Evolutionary conservation across 2,888 invertebrate genomes (phyloP), one percentile per base, ranked within the genome.

Genomic region (Metopia argyrocephala): DNA sequence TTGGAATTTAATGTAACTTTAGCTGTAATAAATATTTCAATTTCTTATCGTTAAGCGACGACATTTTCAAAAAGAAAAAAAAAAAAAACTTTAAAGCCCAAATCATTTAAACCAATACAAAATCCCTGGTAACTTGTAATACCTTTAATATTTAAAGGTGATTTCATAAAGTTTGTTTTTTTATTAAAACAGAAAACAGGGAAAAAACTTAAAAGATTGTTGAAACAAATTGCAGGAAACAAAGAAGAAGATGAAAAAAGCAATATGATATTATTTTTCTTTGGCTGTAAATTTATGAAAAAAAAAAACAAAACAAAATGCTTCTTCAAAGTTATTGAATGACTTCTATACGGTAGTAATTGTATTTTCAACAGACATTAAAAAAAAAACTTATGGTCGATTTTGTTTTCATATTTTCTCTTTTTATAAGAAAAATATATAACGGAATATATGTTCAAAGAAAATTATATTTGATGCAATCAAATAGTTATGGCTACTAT

Each of bases 1-100:
- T 31, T 38, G 78, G 81, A 81, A 81, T 78, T 78, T 57, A 66
- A 66, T 81, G 81, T 78, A 81, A 81, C 81, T 78, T 81, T 75
- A 81, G 81, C 81, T 74, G 66, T 81, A 81, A 78, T 81, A 81
- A 81, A 81, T 81, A 78, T 78, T 81, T 78, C 81, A 81, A 78
- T 74, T 69, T 80, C 80, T 80, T 80, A 73, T 80, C 73, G 79
- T 68, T 73, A 79, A 76, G 62, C 70, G 79, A 76, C 71, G 79
- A 80, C 80, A 76, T 68, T 80, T 76, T 73, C 62, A 59, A 73
- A 76, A 52, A 48, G 64, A 18, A 61, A 18, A 46, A 46, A 4
- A 1, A n/a, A 12, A 62, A 61, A 27, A 59, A 66, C 18, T 48
- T 48, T 12, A 7, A 18, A 59, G 21, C n/a, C n/a, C 38, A 66